phyloP scores from a whole-genome alignment of 30 jellyfish, hydroid and myxozoan species.

The Haliclystus octoradiatus region DNA sequence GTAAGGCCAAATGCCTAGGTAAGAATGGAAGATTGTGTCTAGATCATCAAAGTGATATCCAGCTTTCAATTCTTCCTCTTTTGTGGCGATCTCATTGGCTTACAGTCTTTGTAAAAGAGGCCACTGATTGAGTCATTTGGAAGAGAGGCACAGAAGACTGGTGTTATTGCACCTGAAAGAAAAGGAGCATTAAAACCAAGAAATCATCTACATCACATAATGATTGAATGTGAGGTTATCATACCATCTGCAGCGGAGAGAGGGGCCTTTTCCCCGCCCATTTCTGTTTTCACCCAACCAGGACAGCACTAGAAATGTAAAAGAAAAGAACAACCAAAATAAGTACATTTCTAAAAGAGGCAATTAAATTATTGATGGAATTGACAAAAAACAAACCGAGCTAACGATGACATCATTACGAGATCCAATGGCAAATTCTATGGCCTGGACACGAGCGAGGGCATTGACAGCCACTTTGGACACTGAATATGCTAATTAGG shows the following conservation, averaged over 20 bases:
- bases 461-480: conserved; percentile 62
- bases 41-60: not conserved
- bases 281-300: conserved; percentile 49
- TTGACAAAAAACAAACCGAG: not conserved
- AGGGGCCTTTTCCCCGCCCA: conserved; percentile 50
- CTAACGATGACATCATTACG: not conserved
- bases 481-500: conserved; percentile 50
- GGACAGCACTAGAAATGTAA: conserved; percentile 41
- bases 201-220: too few species aligned
- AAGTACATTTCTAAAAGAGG: not conserved
- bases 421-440: not conserved
- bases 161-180: not conserved
- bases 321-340: not conserved
- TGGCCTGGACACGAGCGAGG: conserved; percentile 46
- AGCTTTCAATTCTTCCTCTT: not conserved
- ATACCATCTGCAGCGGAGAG: conserved; percentile 35
- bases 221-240: too few species aligned
- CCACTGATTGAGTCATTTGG: not conserved
- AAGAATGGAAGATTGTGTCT: too few species aligned
- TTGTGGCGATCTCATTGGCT: not conserved
- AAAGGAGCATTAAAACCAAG: too few species aligned
- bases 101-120: not conserved
- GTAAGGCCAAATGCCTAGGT: not conserved
- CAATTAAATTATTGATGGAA: conserved; percentile 34
- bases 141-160: not conserved